These are phyloP conservation scores for Opisthograptis luteolata DNA, from an alignment of 2,888 invertebrate species.

Conservation along the genomic window DNA sequence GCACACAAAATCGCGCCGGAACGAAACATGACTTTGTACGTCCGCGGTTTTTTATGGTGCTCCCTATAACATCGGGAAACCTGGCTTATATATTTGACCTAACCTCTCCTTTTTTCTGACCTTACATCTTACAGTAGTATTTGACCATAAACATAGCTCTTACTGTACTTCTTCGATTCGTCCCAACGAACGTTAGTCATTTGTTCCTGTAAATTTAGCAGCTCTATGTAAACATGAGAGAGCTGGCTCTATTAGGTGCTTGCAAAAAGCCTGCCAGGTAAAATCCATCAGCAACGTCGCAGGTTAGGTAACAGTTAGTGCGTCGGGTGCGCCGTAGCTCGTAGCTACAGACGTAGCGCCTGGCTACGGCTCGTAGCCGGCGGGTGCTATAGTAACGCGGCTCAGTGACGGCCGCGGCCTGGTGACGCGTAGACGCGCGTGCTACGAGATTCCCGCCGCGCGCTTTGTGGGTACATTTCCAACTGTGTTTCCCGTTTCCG, in stretches of 20 bases:
- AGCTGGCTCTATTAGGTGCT: too few relatives aligned
- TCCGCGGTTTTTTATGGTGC: constrained; percentile 34
- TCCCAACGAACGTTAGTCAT: too few relatives aligned
- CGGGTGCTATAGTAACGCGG: constrained; percentile 77
- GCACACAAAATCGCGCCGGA: constrained; percentile 38
- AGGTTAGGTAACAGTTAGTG: constrained; percentile 14
- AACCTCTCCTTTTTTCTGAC: too few relatives aligned
- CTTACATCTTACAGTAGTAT: too few relatives aligned
- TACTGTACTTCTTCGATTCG: too few relatives aligned
- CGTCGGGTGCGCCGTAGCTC: constrained; percentile 13
- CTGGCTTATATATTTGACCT: too few relatives aligned
- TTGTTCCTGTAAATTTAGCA: too few relatives aligned
- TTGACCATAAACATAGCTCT: too few relatives aligned
- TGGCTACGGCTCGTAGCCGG: constrained; percentile 66
- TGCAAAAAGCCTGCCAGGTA: background rate
- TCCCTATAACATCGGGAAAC: background rate
- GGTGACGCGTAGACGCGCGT: constrained; percentile 70
- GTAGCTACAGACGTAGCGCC: constrained; percentile 39
- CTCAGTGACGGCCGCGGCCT: constrained; percentile 67
- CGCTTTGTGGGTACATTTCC: constrained; percentile 30
- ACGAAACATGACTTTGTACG: constrained; percentile 51
- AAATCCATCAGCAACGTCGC: constrained; percentile 9
- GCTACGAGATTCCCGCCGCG: constrained; percentile 49
- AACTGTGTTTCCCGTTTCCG: constrained; percentile 18
- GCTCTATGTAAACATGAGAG: too few relatives aligned